Evolutionary conservation across 2,888 invertebrate species (phyloP).

Genomic region (Blomia tropicalis): DNA sequence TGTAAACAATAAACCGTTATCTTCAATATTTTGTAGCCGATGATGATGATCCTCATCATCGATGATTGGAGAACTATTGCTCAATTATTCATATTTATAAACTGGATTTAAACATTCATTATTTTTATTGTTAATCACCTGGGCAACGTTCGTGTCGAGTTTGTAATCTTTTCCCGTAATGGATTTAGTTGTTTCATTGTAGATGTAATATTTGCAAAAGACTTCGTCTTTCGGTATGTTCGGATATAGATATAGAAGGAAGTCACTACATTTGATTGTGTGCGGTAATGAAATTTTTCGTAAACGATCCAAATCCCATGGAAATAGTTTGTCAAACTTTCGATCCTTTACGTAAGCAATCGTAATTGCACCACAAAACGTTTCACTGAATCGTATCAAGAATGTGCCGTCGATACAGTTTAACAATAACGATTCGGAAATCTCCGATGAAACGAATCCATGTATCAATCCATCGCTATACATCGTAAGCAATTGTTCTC

Average conservation of each 20-base stretch:
- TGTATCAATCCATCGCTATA: conserved; percentile 1
- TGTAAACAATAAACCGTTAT: neutral
- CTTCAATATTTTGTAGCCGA: too few species aligned
- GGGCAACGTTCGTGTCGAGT: neutral
- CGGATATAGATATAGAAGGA: conserved; percentile 14
- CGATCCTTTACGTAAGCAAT: neutral
- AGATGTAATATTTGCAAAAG: conserved; percentile 11
- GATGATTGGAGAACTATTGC: neutral
- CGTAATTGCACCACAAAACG: conserved; percentile 8
- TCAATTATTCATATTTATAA: neutral
- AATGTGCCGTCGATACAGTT: conserved; percentile 11
- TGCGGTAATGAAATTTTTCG: neutral
- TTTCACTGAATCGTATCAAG: conserved; percentile 11
- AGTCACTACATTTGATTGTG: conserved; percentile 1
- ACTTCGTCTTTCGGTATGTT: conserved; percentile 13
- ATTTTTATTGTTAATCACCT: neutral
- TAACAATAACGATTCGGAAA: neutral
- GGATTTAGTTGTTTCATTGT: neutral
- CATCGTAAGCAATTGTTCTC: neutral
- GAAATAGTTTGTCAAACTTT: conserved; percentile 7
- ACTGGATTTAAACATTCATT: neutral
- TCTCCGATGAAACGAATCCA: conserved; percentile 13
- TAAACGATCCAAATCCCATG: neutral
- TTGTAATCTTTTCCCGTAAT: conserved; percentile 12
- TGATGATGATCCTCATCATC: too few species aligned